A percentile compares a stretch with the other conserved stretches of the same genome.
These are phyloP conservation scores for Isichthys henryi DNA, from an alignment of 2,113 vertebrate species.

Conservation along the genomic window DNA sequence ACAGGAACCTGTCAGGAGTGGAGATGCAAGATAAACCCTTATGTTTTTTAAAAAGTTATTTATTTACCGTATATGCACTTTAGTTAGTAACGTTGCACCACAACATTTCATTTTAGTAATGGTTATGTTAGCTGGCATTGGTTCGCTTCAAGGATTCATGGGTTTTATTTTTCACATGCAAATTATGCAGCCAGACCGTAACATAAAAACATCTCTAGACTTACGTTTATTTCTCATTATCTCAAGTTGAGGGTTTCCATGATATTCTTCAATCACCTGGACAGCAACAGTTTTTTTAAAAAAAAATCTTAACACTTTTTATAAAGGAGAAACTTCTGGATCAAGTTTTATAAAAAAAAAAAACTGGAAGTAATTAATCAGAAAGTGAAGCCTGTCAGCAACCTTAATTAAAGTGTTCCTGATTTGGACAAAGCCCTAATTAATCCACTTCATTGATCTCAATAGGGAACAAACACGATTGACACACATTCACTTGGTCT, in stretches of 20 bases:
- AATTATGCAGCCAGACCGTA: background rate
- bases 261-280: background rate
- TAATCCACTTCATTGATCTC: slow-evolving; percentile 3
- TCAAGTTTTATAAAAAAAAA: background rate
- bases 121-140: background rate
- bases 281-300: background rate
- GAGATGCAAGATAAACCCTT: background rate
- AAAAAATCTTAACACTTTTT: background rate
- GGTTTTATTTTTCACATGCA: background rate
- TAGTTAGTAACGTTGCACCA: background rate
- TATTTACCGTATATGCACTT: background rate
- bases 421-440: background rate
- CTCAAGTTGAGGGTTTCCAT: background rate
- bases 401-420: background rate
- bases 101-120: background rate
- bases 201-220: background rate
- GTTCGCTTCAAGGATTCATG: background rate
- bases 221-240: background rate
- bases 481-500: background rate
- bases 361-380: background rate
- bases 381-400: background rate
- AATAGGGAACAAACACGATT: background rate
- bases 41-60: background rate
- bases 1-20: background rate
- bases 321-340: background rate